These are phyloP conservation scores for Hypolimnas misippus DNA, from an alignment of 2,888 invertebrate genomes.

Conservation along the genomic window DNA sequence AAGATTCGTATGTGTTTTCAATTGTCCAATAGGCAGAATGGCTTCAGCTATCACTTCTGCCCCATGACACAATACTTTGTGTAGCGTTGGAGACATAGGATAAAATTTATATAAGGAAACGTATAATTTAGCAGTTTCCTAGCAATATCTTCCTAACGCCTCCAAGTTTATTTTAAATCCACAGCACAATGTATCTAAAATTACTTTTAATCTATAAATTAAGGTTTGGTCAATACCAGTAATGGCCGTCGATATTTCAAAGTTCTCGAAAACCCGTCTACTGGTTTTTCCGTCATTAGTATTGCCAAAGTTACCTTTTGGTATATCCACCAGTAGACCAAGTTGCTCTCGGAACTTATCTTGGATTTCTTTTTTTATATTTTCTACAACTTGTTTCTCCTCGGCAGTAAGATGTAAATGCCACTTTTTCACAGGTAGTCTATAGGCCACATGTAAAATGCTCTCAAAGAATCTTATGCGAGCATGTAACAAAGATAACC, in stretches of 20 bases:
- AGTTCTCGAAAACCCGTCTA: background rate
- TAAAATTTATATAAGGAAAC: too few relatives aligned
- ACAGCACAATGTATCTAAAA: too few relatives aligned
- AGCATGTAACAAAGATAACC: background rate
- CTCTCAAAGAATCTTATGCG: background rate
- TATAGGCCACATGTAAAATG: background rate
- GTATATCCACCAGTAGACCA: background rate
- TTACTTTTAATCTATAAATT: background rate
- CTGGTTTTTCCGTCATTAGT: background rate
- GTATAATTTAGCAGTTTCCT: too few relatives aligned
- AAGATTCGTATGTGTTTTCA: too few relatives aligned
- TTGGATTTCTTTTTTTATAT: background rate
- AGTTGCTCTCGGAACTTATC: background rate
- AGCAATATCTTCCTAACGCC: too few relatives aligned
- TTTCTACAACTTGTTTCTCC: background rate
- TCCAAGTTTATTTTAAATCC: too few relatives aligned
- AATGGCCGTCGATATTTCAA: background rate
- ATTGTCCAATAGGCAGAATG: too few relatives aligned
- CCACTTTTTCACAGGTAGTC: constrained; percentile 1
- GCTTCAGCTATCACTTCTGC: too few relatives aligned
- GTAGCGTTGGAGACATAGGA: too few relatives aligned
- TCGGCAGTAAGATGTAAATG: background rate
- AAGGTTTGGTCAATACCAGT: background rate
- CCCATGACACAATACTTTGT: too few relatives aligned
- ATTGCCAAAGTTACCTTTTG: background rate